Conservation (phyloP, 2,888 invertebrate species). For the Rhyacophila evoluta region DNA sequence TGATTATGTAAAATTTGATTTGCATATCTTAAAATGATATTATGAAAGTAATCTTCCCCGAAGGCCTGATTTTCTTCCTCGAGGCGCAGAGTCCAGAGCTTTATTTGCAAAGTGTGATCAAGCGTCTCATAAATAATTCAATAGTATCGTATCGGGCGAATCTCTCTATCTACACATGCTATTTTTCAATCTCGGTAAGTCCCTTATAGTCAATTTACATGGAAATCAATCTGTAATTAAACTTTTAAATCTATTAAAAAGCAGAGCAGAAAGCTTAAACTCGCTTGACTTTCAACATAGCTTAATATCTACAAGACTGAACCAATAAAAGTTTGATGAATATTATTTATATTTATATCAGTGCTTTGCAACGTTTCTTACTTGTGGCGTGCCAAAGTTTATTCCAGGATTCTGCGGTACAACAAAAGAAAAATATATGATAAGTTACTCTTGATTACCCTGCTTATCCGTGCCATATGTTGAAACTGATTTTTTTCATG, state of each 20-base stretch:
- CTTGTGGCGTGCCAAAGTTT: no score
- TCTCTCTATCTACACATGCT: background rate
- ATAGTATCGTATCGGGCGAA: background rate
- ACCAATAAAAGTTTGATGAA: no score
- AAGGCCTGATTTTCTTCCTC: background rate
- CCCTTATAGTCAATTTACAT: background rate
- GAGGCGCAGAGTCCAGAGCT: background rate
- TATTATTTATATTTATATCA: no score
- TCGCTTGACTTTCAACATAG: no score
- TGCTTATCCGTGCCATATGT: no score
- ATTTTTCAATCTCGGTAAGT: background rate
- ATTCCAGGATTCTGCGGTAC: no score
- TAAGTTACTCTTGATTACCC: no score
- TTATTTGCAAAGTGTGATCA: background rate
- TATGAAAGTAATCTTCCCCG: conserved; percentile 2
- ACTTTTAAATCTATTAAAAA: background rate
- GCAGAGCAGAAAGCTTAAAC: no score
- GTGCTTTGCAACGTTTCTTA: no score
- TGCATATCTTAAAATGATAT: conserved; percentile 13
- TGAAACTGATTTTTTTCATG: no score
- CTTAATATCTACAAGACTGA: no score
- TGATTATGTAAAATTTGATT: conserved; percentile 11
- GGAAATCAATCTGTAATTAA: background rate
- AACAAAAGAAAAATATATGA: no score
- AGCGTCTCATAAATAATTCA: background rate